Base-by-base conservation (phyloP, 2,113 vertebrate species). In the Antigone vipio region DNA sequence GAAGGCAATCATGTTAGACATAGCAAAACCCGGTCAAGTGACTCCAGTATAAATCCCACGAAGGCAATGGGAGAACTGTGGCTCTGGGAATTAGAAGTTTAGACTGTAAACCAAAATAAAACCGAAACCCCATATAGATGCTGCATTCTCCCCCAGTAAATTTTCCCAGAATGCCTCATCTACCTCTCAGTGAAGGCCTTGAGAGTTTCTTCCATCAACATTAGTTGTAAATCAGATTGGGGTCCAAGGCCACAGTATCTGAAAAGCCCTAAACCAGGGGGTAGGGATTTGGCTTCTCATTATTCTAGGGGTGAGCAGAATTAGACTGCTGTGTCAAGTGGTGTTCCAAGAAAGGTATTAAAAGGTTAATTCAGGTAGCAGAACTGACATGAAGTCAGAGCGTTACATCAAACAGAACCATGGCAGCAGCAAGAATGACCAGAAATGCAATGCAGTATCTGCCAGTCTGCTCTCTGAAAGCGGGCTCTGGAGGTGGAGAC, bases 71-170 rank as follows among this genome's bases (percentile, higher is more conserved):
- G 88, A 89, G 73, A 85, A 60, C 40, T 0, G 1, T 32, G 73
- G 69, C 91, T 75, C 82, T 95, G 91, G 82, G 95, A 92, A 88
- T 75, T 63, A 59, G 16, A 71, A 76, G 59, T 62, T 96, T 45
- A 59, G 90, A 72, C 67, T 86, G 30, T 55, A 91, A 94, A 96
- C 40, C 63, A 84, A 94, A 96, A 69, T 91, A 91, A 89, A 90
- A 93, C 68, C 62, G 79, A 86, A 93, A 71, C 35, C 9, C 59
- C 56, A 85, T 84, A 80, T 38, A 85, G 92, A 73, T 71, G 69
- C 42, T 83, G 22, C 38, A 19, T 88, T 89, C 29, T 73, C 35
- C 56, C 60, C 77, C 71, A 62, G 5, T 76, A 88, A 23, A 76
- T 69, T 94, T 81, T 83, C 63, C 23, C 53, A 85, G 78, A 66